Conservation (phyloP, 2,888 invertebrate genomes). For the Andrena hattorfiana region DNA sequence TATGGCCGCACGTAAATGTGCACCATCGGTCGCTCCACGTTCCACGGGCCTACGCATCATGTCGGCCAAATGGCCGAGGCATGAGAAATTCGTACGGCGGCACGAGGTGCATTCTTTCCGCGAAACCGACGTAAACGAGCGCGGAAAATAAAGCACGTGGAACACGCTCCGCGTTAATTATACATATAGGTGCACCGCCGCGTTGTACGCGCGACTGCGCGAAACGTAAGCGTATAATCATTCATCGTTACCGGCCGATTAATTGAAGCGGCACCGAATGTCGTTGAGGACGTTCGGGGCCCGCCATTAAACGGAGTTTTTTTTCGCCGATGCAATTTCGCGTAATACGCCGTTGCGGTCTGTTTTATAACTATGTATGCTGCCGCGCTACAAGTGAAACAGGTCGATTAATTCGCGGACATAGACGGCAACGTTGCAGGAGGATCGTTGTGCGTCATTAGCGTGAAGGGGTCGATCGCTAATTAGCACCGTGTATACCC, state of each 20-base stretch:
- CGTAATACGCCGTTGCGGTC: constrained; percentile 29
- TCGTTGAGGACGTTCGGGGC: constrained; percentile 23
- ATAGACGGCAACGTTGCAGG: constrained; percentile 14
- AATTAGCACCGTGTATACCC: constrained; percentile 61
- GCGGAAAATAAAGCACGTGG: background rate
- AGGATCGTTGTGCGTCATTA: constrained; percentile 55
- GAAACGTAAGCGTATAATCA: constrained; percentile 42
- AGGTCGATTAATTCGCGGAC: constrained; percentile 59
- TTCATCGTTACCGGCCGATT: constrained; percentile 53
- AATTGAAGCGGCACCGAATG: constrained; percentile 40
- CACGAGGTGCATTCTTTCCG: constrained; percentile 18
- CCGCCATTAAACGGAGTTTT: constrained; percentile 26
- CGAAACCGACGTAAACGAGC: background rate
- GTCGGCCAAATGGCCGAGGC: background rate
- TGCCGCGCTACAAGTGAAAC: constrained; percentile 30
- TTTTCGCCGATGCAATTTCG: constrained; percentile 36
- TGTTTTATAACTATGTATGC: constrained; percentile 44
- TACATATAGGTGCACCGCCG: constrained; percentile 1
- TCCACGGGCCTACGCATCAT: background rate
- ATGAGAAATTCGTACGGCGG: constrained; percentile 7
- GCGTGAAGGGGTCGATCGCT: constrained; percentile 58
- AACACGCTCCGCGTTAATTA: constrained; percentile 39
- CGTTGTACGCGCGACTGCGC: background rate
- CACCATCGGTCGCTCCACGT: background rate
- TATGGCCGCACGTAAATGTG: no score